Evolutionary conservation across 2,888 invertebrate genomes (phyloP).

Genomic region (Dioctria linearis): DNA sequence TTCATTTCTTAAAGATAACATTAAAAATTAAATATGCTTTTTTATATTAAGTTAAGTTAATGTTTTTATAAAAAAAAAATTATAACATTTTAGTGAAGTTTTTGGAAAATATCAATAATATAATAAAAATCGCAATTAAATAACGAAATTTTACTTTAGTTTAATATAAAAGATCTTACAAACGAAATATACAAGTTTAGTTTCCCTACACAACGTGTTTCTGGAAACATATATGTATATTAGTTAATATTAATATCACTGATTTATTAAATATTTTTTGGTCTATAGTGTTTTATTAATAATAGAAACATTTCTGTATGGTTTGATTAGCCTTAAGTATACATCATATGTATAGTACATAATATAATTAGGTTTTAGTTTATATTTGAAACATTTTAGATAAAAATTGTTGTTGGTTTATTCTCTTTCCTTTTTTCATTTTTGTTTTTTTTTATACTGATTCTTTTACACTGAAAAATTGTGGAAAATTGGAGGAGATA

Average conservation of each 20-base stretch:
- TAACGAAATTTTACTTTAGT: not conserved
- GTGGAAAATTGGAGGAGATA: not conserved
- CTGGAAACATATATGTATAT: conserved; percentile 30
- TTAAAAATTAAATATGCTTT: not conserved
- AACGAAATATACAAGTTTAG: conserved; percentile 31
- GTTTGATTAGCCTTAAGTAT: conserved; percentile 19
- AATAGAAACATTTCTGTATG: conserved; percentile 28
- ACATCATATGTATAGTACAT: not conserved
- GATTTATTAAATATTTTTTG: conserved; percentile 39
- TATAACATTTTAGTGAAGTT: conserved; percentile 17
- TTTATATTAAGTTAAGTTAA: conserved; percentile 15
- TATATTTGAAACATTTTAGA: not conserved
- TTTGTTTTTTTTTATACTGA: not conserved
- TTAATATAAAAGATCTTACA: conserved; percentile 28
- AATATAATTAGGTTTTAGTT: not conserved
- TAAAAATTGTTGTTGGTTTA: not conserved
- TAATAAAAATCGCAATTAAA: not conserved
- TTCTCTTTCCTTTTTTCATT: no score
- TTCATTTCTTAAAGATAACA: no score
- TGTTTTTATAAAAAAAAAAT: conserved; percentile 25
- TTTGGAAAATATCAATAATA: not conserved
- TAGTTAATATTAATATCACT: conserved; percentile 48
- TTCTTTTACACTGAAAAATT: not conserved
- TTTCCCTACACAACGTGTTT: not conserved
- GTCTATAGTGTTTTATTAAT: conserved; percentile 30